These are phyloP conservation scores for Psix sp. DNA, from an alignment of 1,140 invertebrate genomes.

Conservation along the genomic window DNA sequence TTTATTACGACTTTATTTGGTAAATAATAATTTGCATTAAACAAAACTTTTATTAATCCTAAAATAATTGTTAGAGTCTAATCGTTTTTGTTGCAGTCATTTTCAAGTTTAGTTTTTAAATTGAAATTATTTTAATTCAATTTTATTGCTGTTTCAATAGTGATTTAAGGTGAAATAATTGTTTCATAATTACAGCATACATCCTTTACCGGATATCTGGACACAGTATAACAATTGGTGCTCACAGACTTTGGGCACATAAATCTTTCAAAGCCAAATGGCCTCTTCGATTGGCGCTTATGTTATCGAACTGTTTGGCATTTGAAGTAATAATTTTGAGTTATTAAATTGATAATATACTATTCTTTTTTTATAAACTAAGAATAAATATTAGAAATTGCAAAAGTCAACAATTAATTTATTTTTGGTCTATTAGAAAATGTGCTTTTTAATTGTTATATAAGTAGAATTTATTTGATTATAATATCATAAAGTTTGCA, in stretches of 20 bases:
- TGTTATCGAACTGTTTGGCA: constrained; percentile 88
- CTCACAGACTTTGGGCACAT: constrained; percentile 96
- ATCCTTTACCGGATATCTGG: constrained; percentile 84
- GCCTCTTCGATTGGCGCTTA: constrained; percentile 87
- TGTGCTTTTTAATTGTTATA: too few species aligned
- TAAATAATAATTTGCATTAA: constrained; percentile 77
- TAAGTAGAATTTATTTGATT: too few species aligned
- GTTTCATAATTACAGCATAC: constrained; percentile 2
- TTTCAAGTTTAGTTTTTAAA: too few species aligned
- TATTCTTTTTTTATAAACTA: not conserved
- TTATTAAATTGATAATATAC: constrained; percentile 6
- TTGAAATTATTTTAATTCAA: not conserved
- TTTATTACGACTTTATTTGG: constrained; percentile 86
- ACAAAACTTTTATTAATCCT: not conserved
- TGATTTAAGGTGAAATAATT: not conserved
- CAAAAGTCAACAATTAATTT: too few species aligned
- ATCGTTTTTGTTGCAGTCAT: not conserved
- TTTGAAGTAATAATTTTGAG: constrained; percentile 82
- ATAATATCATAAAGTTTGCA: too few species aligned
- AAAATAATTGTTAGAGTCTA: not conserved
- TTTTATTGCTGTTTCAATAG: not conserved
- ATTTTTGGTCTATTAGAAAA: too few species aligned
- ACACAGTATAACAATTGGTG: constrained; percentile 93
- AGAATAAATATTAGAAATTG: too few species aligned
- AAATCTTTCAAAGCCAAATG: constrained; percentile 94